Evolutionary conservation across 1,140 invertebrate genomes (phyloP).

Genomic region (Acyrthosiphon pisum): DNA sequence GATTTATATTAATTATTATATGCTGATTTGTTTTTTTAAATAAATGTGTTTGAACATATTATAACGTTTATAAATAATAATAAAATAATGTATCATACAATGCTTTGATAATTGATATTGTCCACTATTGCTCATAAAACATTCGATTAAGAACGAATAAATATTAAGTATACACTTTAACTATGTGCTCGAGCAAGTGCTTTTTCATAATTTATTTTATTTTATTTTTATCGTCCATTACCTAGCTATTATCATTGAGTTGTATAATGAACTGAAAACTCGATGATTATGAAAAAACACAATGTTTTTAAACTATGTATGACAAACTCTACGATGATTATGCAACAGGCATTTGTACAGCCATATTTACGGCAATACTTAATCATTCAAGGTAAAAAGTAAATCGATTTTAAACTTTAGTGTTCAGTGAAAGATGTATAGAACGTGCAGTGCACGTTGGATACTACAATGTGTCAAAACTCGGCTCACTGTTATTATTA

Average conservation of each 20-base stretch:
- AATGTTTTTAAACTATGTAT: not conserved
- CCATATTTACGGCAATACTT: not conserved
- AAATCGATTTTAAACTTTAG: constrained; percentile 14
- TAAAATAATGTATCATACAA: not conserved
- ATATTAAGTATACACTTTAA: not conserved
- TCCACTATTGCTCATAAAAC: not conserved
- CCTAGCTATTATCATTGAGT: not conserved
- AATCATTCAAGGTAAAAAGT: constrained; percentile 35
- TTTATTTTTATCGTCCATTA: not conserved
- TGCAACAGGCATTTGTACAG: not conserved
- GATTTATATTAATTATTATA: not conserved
- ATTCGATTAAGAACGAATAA: not conserved
- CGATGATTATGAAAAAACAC: not conserved
- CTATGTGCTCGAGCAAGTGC: not conserved
- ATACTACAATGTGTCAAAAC: constrained; percentile 24
- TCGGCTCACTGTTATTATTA: not conserved
- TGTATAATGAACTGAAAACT: not conserved
- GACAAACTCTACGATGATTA: not conserved
- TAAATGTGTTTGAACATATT: not conserved
- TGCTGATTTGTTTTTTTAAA: not conserved
- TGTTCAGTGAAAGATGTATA: not conserved
- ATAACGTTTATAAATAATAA: not conserved
- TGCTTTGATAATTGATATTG: not conserved
- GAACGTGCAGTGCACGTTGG: not conserved
- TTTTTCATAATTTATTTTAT: not conserved